Base-by-base conservation (phyloP, 1,140 invertebrate species). In the Episyrphus balteatus region DNA sequence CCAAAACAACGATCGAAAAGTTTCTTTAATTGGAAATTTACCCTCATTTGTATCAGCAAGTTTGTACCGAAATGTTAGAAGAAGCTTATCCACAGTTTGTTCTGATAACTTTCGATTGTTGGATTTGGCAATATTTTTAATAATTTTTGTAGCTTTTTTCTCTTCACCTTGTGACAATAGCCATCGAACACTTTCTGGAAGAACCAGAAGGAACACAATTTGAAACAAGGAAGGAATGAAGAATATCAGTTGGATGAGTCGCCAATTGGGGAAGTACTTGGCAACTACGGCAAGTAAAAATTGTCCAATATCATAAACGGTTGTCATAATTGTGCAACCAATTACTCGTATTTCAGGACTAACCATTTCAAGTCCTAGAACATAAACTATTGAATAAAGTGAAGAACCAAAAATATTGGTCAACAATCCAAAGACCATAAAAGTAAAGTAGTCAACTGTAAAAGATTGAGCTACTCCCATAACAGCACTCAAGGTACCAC, bases 351-450 rank as follows among this genome's bases (percentile, higher is more conserved):
- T 79, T 51, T 78, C 76, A 3, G 83, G 80, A 2, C 82, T 82
- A 0, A 88, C 82, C 51, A 86, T 72, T 61, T 92, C 88, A 60
- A 90, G 76, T 26, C 82, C 87, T 21, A 76, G 62, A 47, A 76
- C 67, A 60, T 78, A 80, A 42, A 73, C 75, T 8, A 76, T 74
- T 36, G 74, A 76, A 52, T 82, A 84, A 26, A 80, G 73, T 2
- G 80, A 78, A 31, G 79, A 74, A 13, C 75, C 75, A n/a, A 78
- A 72, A 13, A 68, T 66, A 18, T 63, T 66, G 58, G 83, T 81
- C 44, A 83, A 56, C 50, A 84, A 82, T 61, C 83, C 81, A 34
- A 84, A 77, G 0, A 71, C 52, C 44, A 74, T 50, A 55, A 84
- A 80, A 68, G 75, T 76, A 17, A 69, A 59, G 54, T 83, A 85